A percentile compares a stretch with the other conserved stretches of the same genome.
phyloP scores from a whole-genome alignment of 1,140 invertebrate species.

The Globodera rostochiensis region DNA sequence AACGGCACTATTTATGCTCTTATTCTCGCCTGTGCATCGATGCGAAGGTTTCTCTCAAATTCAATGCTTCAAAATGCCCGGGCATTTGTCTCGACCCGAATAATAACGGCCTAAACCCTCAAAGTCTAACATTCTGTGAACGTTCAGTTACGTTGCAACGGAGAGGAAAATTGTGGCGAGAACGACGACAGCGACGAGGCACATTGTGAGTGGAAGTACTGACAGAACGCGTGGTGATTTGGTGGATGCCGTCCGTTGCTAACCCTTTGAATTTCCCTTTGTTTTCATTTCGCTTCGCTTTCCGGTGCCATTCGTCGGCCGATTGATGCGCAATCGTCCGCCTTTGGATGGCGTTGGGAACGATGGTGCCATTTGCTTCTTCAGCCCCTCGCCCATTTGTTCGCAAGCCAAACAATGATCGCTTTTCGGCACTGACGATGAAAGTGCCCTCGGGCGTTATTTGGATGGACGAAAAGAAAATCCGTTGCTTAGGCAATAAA shows the following conservation, averaged over 20 bases:
- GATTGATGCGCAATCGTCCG: slow-evolving; percentile 2
- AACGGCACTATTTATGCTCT: slow-evolving; percentile 56
- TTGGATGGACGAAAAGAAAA: no score
- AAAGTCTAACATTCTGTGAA: neutral
- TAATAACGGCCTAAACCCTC: no score
- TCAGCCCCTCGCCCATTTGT: neutral
- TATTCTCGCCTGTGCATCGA: slow-evolving; percentile 64
- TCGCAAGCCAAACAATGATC: no score
- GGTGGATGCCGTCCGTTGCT: neutral
- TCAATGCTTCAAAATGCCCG: neutral
- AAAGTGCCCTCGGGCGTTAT: no score
- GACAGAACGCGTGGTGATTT: neutral
- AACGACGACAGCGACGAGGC: slow-evolving; percentile 65
- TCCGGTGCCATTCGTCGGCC: slow-evolving; percentile 8
- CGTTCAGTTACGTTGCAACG: slow-evolving; percentile 54
- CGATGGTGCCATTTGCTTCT: neutral
- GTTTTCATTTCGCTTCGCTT: neutral
- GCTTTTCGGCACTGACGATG: no score
- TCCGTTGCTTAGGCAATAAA: no score
- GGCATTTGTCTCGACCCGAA: no score
- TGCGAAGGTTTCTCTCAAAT: slow-evolving; percentile 17
- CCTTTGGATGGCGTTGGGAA: neutral
- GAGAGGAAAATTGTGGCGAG: slow-evolving; percentile 61
- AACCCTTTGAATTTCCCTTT: neutral
- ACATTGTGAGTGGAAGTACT: slow-evolving; percentile 57